Base-by-base conservation (phyloP, 2,113 vertebrate genomes). In the Triplophysa dalaica region DNA sequence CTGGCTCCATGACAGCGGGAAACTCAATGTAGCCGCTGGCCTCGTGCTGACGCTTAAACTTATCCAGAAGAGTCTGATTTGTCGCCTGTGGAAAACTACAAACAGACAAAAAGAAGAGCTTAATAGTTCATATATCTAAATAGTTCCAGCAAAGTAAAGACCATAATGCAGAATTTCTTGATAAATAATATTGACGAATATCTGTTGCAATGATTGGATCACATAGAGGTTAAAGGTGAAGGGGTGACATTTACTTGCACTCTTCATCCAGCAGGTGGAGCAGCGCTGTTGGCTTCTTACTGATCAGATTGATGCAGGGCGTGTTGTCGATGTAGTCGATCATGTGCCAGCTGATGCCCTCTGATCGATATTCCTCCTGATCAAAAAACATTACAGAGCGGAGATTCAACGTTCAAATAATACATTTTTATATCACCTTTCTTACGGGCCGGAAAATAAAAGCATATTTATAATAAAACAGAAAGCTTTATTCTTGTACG, bases 251-350 rank as follows among this genome's bases (percentile, higher is more conserved):
- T 95, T 86, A 99, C 98, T 99, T 99, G 97, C 96, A 97, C 89
- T 99, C 97, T 82, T 99, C 98, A 78, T 99, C 98, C 91, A 99
- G 93, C 70, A 99, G 95, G 86, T 99, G 96, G 90, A 99, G 95
- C 79, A 99, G 90, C 6, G 96, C 98, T 0, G 97, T 99, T 73
- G 98, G 98, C 84, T 98, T 99, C 93, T 95, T 99, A 86, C 97
- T 99, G 93, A 99, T 98, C 83, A 99, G 94, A 89, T 91, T 96
- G 87, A 99, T 98, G 90, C 98, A 99, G 87, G 94, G 92, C 0
- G 94, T 96, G 83, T 99, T 99, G 92, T 99, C 96, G 6, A 96
- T 98, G 87, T 98, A 99, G 88, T 98, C 96, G 0, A 99, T 99
- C 90, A 96, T 98, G 81, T 94, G 93, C 98, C 98, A 99, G 91